Evolutionary conservation across 2,113 vertebrate genomes (phyloP).

Genomic region (Labeo catla): DNA sequence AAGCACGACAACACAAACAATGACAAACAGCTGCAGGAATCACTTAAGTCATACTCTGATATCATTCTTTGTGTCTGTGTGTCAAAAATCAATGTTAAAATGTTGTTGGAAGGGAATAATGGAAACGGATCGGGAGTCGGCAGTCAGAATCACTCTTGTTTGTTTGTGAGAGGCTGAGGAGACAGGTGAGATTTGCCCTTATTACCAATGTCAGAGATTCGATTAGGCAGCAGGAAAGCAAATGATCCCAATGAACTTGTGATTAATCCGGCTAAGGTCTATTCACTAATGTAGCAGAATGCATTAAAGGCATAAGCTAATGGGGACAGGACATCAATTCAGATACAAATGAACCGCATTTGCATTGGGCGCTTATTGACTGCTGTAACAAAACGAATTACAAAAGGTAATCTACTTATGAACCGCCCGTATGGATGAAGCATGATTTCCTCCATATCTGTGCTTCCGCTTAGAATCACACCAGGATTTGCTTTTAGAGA

Average conservation of each 20-base stretch:
- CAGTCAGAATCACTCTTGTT: conserved; percentile 70
- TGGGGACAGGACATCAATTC: conserved; percentile 99
- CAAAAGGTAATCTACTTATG: conserved; percentile 94
- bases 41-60: conserved; percentile 43
- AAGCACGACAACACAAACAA: conserved; percentile 29
- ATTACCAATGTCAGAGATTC: conserved; percentile 94
- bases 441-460: conserved; percentile 77
- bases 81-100: conserved; percentile 56
- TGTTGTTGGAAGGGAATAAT: conserved; percentile 58
- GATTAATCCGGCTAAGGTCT: conserved; percentile 96
- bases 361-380: conserved; percentile 95
- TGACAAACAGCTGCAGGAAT: conserved; percentile 39
- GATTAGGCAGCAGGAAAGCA: conserved; percentile 84
- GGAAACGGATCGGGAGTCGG: conserved; percentile 56
- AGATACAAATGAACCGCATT: conserved; percentile 99
- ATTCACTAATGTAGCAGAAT: conserved; percentile 95
- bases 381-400: conserved; percentile 93
- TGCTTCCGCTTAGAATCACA: conserved; percentile 27
- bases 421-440: conserved; percentile 82
- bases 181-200: conserved; percentile 85
- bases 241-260: conserved; percentile 97
- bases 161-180: conserved; percentile 75
- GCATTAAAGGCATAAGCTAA: conserved; percentile 99
- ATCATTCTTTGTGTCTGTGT: conserved; percentile 38
- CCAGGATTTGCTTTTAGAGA: conserved; percentile 43